Evolutionary conservation across 1,140 invertebrate genomes (phyloP), one percentile per base, ranked within the genome.

Genomic region (Panonychus citri): DNA sequence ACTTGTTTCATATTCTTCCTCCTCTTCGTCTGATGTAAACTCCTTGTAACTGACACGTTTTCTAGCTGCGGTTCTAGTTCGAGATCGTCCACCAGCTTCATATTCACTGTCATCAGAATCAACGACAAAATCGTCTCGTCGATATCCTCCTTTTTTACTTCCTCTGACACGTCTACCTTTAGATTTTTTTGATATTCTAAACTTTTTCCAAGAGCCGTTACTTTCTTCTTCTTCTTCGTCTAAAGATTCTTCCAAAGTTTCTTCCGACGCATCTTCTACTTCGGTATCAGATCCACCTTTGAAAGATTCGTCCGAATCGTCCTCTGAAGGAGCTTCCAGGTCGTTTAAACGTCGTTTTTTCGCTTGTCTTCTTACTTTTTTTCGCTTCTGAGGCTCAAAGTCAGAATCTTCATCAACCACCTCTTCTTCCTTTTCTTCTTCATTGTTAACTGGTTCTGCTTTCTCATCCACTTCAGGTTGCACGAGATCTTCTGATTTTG

Each of bases 291-390:
- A 73, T 69, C 53, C 60, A 60, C 34, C 57, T 56, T 53, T 48
- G 59, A 65, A 62, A 17, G 52, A 84, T 68, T 87, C 83, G 64
- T 88, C 85, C 2, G 80, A 83, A 57, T 73, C 76, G 59, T 65
- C 64, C 24, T 77, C 78, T 65, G 84, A 81, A 30, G 78, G 79
- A 3, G 83, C 77, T 62, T 87, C 84, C 13, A 90, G 69, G 58
- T 80, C 83, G 63, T 83, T 86, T 1, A 88, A 68, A 1, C 81
- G 71, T 56, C 55, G 28, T 57, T 53, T 57, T 49, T 53, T 57
- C 12, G 10, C 15, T 24, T 34, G 7, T 28, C 53, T 42, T 53
- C 56, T 39, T 21, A 12, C 17, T 27, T 28, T 48, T 54, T 37
- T 34, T 25, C 19, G 28, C 15, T 10, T 21, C 60, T 62, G 34